Conservation (phyloP, 2,113 vertebrate species). For the Glaucidium brasilianum region DNA sequence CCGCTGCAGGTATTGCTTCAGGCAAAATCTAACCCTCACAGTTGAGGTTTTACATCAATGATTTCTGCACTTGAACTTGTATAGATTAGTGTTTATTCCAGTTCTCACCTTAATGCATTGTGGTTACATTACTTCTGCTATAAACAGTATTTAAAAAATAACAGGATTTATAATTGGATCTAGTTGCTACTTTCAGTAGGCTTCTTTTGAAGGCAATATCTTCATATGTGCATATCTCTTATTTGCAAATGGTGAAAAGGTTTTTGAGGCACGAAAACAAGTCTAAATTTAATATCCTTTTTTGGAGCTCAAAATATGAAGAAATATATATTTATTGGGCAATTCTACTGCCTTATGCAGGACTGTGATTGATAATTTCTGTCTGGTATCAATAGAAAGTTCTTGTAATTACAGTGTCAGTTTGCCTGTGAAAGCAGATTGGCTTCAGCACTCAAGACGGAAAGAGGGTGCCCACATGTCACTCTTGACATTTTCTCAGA, state of each 20-base stretch:
- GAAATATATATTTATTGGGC: background rate
- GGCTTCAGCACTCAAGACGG: background rate
- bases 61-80: background rate
- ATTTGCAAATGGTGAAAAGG: background rate
- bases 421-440: background rate
- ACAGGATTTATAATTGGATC: background rate
- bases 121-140: background rate
- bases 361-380: constrained; percentile 9
- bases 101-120: background rate
- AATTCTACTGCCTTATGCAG: background rate
- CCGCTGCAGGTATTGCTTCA: background rate
- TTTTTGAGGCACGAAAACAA: background rate
- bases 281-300: background rate
- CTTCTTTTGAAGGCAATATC: background rate
- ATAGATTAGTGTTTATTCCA: background rate
- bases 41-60: background rate
- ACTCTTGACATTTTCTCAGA: constrained; percentile 28
- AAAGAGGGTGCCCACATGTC: background rate
- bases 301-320: background rate
- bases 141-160: constrained; percentile 2
- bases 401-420: background rate
- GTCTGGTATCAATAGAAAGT: background rate
- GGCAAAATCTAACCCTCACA: background rate
- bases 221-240: background rate
- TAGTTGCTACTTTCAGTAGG: background rate